Percentiles rank a stretch among this genome's conserved stretches.
phyloP scores from a whole-genome alignment of 2,888 invertebrate species.

The Sminthurinus aureus region DNA sequence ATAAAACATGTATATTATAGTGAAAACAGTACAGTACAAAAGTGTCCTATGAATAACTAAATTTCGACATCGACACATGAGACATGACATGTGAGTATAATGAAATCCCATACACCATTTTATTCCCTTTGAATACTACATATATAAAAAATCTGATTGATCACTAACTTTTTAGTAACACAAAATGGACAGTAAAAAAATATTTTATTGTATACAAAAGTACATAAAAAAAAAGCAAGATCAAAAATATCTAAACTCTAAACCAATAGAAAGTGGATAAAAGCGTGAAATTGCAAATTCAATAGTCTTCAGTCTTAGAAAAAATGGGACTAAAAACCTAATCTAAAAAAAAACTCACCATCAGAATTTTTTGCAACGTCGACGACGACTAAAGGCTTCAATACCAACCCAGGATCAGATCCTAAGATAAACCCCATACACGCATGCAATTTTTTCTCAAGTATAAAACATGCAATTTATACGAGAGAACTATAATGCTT shows the following conservation, averaged over 20 bases:
- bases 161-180: not conserved
- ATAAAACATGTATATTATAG: no score
- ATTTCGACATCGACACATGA: no score
- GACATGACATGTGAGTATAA: not conserved
- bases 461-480: slow-evolving; percentile 19
- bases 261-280: not conserved
- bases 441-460: not conserved
- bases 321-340: not conserved
- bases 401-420: slow-evolving; percentile 46
- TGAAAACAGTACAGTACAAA: no score
- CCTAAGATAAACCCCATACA: slow-evolving; percentile 33
- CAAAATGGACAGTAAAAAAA: not conserved
- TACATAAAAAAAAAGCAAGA: not conserved
- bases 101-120: not conserved
- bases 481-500: not conserved
- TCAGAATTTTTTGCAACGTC: slow-evolving; percentile 24
- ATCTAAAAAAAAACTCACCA: slow-evolving; percentile 37
- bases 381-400: slow-evolving; percentile 38
- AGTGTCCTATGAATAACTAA: no score
- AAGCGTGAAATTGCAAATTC: not conserved
- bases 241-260: not conserved
- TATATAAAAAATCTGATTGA: not conserved
- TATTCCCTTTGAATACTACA: not conserved
- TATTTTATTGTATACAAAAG: not conserved
- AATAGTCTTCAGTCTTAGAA: not conserved